These are phyloP conservation scores for Chondrilla cf. caribensis DNA, from an alignment of 37 sponge, comb jelly and placozoan genomes.

Conservation along the genomic window DNA sequence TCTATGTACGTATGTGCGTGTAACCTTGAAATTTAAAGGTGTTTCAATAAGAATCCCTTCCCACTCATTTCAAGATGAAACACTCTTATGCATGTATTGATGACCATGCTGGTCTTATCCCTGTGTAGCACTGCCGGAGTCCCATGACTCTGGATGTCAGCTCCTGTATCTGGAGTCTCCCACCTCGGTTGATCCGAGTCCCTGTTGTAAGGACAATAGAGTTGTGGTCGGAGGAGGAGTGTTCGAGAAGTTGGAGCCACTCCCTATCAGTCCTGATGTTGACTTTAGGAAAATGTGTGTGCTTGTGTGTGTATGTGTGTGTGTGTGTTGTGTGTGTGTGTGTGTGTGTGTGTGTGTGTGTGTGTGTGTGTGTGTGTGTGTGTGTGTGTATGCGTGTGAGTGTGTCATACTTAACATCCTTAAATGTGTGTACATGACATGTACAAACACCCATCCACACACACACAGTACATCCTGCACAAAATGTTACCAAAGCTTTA, in stretches of 20 bases:
- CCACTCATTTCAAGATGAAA: no score
- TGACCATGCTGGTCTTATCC: no score
- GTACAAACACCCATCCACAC: not conserved
- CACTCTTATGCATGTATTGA: no score
- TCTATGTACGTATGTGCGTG: no score
- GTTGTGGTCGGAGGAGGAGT: not conserved
- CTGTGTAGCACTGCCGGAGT: slow-evolving; percentile 2
- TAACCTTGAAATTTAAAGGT: no score
- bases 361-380: not conserved
- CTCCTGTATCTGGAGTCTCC: slow-evolving; percentile 66
- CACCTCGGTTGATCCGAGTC: not conserved
- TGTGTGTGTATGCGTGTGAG: not conserved
- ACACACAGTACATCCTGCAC: not conserved
- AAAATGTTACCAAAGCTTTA: not conserved
- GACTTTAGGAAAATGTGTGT: not conserved
- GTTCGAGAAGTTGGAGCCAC: slow-evolving; percentile 35
- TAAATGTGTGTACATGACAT: not conserved
- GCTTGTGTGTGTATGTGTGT: slow-evolving; percentile 6
- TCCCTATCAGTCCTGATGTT: slow-evolving; percentile 42
- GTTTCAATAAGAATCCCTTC: no score
- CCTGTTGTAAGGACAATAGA: not conserved
- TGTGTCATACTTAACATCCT: not conserved
- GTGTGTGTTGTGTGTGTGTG: slow-evolving; percentile 12
- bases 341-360: not conserved
- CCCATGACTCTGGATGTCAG: slow-evolving; percentile 53